Evolutionary conservation across 2,888 invertebrate species (phyloP).

Genomic region (Frankliniella intonsa): DNA sequence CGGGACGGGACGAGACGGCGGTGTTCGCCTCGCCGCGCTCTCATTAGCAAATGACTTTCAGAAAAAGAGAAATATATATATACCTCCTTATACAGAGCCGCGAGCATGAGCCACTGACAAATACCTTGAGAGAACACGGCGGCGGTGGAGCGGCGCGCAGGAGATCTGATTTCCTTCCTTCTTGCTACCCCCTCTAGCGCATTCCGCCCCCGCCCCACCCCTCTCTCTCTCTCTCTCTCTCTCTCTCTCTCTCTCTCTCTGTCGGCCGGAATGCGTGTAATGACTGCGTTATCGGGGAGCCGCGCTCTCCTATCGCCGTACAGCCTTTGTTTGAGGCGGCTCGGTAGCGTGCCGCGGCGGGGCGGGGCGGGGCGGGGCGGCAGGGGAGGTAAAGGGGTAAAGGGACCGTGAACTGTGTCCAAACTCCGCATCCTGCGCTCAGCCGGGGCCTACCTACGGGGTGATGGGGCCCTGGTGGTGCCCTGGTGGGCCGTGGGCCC

Average conservation of each 20-base stretch:
- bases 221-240: background rate
- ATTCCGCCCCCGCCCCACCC: background rate
- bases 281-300: background rate
- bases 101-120: no score
- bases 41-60: background rate
- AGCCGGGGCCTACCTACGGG: no score
- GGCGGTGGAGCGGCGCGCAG: no score
- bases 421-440: no score
- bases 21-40: background rate
- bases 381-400: background rate
- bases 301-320: background rate
- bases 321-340: background rate
- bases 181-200: background rate
- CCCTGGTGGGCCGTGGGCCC: no score
- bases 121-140: no score
- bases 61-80: background rate
- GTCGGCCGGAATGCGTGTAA: slow-evolving; percentile 1
- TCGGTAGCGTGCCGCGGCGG: no score
- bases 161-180: background rate
- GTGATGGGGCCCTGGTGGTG: no score
- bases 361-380: background rate
- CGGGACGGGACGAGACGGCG: background rate
- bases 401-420: no score
- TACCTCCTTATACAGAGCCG: no score
- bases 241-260: background rate